A percentile compares a stretch with the other conserved stretches of the same genome.
Evolutionary conservation across 2,113 vertebrate genomes (phyloP).

Genomic region (Actinemys pallida): DNA sequence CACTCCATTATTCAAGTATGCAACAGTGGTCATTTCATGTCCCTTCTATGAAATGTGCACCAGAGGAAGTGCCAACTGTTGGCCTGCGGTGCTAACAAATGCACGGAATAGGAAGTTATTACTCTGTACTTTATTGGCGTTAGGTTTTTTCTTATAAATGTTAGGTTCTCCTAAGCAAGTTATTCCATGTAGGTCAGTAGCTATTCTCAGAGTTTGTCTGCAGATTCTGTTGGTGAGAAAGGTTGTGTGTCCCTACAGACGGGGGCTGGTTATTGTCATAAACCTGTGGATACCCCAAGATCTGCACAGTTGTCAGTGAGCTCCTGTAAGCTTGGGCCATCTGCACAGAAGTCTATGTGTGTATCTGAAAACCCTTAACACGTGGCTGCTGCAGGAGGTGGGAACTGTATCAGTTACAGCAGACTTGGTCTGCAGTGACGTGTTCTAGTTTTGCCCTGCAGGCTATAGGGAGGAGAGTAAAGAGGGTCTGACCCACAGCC

Average conservation of each 20-base stretch:
- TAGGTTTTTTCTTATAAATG: neutral
- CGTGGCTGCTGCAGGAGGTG: neutral
- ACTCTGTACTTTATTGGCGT: neutral
- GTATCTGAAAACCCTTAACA: neutral
- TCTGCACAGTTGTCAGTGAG: neutral
- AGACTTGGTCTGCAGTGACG: neutral
- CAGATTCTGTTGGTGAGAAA: neutral
- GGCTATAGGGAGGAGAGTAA: neutral
- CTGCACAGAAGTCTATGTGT: neutral
- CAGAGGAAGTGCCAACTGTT: neutral
- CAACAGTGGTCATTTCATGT: neutral
- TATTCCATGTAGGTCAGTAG: neutral
- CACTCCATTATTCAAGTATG: neutral
- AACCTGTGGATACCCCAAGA: neutral
- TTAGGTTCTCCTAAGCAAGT: neutral
- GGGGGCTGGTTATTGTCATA: neutral
- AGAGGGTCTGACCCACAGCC: neutral
- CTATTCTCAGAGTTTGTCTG: neutral
- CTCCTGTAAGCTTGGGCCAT: too few species aligned
- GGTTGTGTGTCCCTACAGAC: neutral
- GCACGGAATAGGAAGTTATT: neutral
- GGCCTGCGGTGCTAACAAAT: neutral
- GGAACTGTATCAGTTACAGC: neutral
- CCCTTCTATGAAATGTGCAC: neutral
- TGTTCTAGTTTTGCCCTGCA: neutral